These are phyloP conservation scores for Leguminivora glycinivorella DNA, from an alignment of 1,140 invertebrate genomes.

Conservation along the genomic window DNA sequence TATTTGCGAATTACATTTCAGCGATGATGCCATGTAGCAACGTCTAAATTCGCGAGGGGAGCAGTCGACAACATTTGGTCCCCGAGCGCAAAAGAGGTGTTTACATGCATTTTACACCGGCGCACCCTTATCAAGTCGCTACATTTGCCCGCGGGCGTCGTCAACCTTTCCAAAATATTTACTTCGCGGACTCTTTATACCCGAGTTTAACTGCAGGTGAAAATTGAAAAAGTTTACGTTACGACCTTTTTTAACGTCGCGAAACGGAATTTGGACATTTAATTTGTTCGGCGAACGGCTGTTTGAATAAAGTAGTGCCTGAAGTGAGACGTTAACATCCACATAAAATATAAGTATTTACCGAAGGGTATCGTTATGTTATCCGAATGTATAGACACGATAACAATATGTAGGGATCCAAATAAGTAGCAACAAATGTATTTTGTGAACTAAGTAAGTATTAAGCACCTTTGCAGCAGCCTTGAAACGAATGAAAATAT, in stretches of 20 bases:
- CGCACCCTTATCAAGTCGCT: conserved; percentile 68
- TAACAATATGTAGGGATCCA: neutral
- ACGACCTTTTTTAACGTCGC: conserved; percentile 63
- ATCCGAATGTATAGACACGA: neutral
- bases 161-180: conserved; percentile 72
- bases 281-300: conserved; percentile 50
- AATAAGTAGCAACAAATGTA: neutral
- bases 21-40: conserved; percentile 20
- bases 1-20: conserved; percentile 17
- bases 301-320: conserved; percentile 25
- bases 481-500: neutral
- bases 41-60: conserved; percentile 47
- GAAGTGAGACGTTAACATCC: conserved; percentile 7
- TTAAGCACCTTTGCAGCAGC: no score
- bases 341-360: conserved; percentile 15
- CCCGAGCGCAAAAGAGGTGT: conserved; percentile 61
- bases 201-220: conserved; percentile 71
- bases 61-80: conserved; percentile 55
- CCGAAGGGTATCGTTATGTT: neutral
- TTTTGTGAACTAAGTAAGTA: no score
- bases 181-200: conserved; percentile 61
- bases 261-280: conserved; percentile 56
- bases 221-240: conserved; percentile 79
- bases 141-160: conserved; percentile 67
- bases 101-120: conserved; percentile 71